Evolutionary conservation across 2,888 invertebrate species (phyloP).

Genomic region (Eristalis pertinax): DNA sequence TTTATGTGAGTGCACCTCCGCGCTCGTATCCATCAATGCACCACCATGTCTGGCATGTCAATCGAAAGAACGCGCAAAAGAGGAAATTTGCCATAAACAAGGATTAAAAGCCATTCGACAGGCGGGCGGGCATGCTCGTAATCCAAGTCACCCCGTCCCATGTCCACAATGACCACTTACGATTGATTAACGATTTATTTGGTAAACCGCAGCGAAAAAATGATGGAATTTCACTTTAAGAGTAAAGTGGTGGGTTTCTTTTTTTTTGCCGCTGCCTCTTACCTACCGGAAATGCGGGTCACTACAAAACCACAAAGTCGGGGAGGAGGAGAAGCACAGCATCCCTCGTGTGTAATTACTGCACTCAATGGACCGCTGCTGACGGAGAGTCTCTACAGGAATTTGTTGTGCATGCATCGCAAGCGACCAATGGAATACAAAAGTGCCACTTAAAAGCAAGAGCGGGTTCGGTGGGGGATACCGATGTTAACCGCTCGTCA

Average conservation of each 20-base stretch:
- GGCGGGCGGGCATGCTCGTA: slow-evolving; percentile 44
- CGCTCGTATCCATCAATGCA: slow-evolving; percentile 34
- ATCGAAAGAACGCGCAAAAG: slow-evolving; percentile 9
- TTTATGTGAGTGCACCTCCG: slow-evolving; percentile 13
- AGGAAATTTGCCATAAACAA: slow-evolving; percentile 51
- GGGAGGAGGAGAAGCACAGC: slow-evolving; percentile 17
- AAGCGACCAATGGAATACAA: slow-evolving; percentile 44
- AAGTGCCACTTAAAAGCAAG: slow-evolving; percentile 56
- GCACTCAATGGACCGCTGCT: slow-evolving; percentile 54
- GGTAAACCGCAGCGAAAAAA: slow-evolving; percentile 49
- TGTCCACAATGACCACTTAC: slow-evolving; percentile 59
- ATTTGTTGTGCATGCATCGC: slow-evolving; percentile 35
- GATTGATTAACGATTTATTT: slow-evolving; percentile 71
- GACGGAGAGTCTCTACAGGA: slow-evolving; percentile 22
- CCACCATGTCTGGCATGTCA: slow-evolving; percentile 47
- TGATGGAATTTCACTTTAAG: slow-evolving; percentile 54
- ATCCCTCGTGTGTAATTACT: slow-evolving; percentile 54
- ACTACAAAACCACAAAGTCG: slow-evolving; percentile 26
- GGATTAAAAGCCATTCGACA: slow-evolving; percentile 48
- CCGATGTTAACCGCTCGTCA: slow-evolving; percentile 17
- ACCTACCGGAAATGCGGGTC: slow-evolving; percentile 71
- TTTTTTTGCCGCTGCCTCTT: slow-evolving; percentile 31
- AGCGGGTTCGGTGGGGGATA: slow-evolving; percentile 50
- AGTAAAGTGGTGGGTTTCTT: slow-evolving; percentile 21
- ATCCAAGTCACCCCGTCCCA: slow-evolving; percentile 24